A percentile compares a stretch with the other conserved stretches of the same genome.
phyloP scores from a whole-genome alignment of 2,113 vertebrate species.

The rabbit (Oryctolagus cuniculus) region mOryCun1.1 NC_091441.1:120003501-120004000 shows the following conservation, averaged over 20 bases:
- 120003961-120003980: conserved; percentile 35
- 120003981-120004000: conserved; percentile 58
- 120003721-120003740: conserved; percentile 24
- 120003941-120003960: conserved; percentile 56
- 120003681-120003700: not conserved
- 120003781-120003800: conserved; percentile 45
- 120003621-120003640: not conserved
- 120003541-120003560: too few species aligned
- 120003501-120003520: too few species aligned
- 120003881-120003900: conserved; percentile 57
- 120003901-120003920: conserved; percentile 55
- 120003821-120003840: conserved; percentile 63
- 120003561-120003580: not conserved
- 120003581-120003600: not conserved
- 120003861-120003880: conserved; percentile 70
- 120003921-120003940: conserved; percentile 37
- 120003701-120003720: not conserved
- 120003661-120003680: conserved; percentile 32
- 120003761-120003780: conserved; percentile 69
- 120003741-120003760: conserved; percentile 49
- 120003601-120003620: not conserved
- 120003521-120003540: too few species aligned
- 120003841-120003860: conserved; percentile 74
- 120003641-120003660: not conserved
- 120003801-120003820: conserved; percentile 55